Evolutionary conservation across 2,888 invertebrate species (phyloP).

Genomic region (Stenodera caucasica): DNA sequence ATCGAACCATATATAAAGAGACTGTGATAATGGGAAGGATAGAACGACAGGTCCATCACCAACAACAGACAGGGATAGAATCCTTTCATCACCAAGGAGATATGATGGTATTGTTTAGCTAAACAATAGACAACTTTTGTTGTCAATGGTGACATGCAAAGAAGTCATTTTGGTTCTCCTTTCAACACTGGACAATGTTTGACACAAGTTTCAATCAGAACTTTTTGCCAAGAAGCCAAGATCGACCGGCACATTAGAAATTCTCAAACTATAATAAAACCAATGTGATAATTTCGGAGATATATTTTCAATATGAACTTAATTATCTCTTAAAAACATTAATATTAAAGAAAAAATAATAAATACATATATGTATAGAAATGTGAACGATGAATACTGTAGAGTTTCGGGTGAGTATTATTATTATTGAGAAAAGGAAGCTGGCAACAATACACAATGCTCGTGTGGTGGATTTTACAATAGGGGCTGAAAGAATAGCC

Average conservation of each 20-base stretch:
- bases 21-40: conserved; percentile 49
- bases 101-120: conserved; percentile 54
- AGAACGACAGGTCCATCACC: conserved; percentile 25
- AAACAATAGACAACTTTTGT: conserved; percentile 54
- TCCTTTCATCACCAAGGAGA: conserved; percentile 53
- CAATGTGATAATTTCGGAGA: too few relatives aligned
- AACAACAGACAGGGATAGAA: conserved; percentile 31
- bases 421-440: conserved; percentile 38
- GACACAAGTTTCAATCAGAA: conserved; percentile 51
- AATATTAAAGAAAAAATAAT: too few relatives aligned
- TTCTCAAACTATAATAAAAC: too few relatives aligned
- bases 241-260: too few relatives aligned
- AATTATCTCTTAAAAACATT: too few relatives aligned
- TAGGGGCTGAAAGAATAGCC: conserved; percentile 49
- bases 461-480: conserved; percentile 45
- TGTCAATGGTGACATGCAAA: conserved; percentile 54
- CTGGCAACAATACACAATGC: conserved; percentile 49
- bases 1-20: conserved; percentile 49
- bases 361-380: not conserved
- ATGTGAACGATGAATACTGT: conserved; percentile 2
- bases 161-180: conserved; percentile 52
- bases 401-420: conserved; percentile 8
- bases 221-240: conserved; percentile 30
- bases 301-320: too few relatives aligned
- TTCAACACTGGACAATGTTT: conserved; percentile 49